Evolutionary conservation across 2,888 invertebrate species (phyloP).

Genomic region (Lathronympha strigana): DNA sequence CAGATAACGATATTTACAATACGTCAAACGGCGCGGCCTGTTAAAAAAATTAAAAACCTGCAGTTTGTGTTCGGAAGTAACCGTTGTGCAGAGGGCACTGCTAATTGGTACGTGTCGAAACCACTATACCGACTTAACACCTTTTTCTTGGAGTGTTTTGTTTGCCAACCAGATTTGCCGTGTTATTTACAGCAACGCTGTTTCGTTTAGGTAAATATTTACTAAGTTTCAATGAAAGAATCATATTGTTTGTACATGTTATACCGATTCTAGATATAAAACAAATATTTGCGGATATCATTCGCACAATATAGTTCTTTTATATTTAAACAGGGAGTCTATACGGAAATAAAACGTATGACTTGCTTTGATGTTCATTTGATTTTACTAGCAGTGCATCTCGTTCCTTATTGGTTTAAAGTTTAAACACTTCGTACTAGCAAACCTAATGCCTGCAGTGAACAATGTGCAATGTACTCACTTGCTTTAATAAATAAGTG

Average conservation of each 20-base stretch:
- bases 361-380: too few species aligned
- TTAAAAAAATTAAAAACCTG: constrained; percentile 6
- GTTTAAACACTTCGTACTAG: too few species aligned
- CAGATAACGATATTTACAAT: constrained; percentile 26
- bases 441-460: too few species aligned
- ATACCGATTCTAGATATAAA: background rate
- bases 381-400: too few species aligned
- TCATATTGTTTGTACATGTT: background rate
- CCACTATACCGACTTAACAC: constrained; percentile 69
- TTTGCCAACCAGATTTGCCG: constrained; percentile 63
- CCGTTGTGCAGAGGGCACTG: constrained; percentile 65
- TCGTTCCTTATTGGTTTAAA: too few species aligned
- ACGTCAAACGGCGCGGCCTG: too few species aligned
- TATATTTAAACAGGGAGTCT: too few species aligned
- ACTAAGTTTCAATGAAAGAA: constrained; percentile 43
- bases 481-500: constrained; percentile 8
- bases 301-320: too few species aligned
- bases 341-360: too few species aligned
- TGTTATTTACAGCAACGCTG: constrained; percentile 69
- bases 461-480: background rate
- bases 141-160: constrained; percentile 61
- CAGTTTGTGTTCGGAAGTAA: constrained; percentile 61
- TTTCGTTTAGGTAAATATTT: constrained; percentile 66
- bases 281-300: too few species aligned
- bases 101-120: constrained; percentile 79